Evolutionary conservation across 2,113 vertebrate species (phyloP).

Genomic region (Xiphophorus hellerii): DNA sequence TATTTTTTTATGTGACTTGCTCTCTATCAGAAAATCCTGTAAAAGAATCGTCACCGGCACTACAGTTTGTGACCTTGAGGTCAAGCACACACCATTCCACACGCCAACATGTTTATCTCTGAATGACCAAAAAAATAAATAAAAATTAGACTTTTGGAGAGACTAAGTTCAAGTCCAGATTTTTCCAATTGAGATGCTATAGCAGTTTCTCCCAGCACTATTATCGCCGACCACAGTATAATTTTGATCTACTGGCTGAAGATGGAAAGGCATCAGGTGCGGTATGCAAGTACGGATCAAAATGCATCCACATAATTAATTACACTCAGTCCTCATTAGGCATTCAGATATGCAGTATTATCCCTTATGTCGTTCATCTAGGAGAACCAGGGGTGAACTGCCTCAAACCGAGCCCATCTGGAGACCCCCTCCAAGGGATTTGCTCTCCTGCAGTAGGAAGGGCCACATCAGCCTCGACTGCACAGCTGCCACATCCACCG

Average conservation of each 20-base stretch:
- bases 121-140: too few species aligned
- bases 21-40: too few species aligned
- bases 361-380: slow-evolving; percentile 62
- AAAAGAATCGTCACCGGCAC: too few species aligned
- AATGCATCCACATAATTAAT: slow-evolving; percentile 66
- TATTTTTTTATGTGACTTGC: too few species aligned
- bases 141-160: too few species aligned
- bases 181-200: too few species aligned
- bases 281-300: slow-evolving; percentile 50
- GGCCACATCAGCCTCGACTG: slow-evolving; percentile 56
- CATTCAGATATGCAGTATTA: slow-evolving; percentile 69
- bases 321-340: slow-evolving; percentile 55
- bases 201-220: not conserved
- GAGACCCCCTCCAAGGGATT: slow-evolving; percentile 69
- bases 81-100: too few species aligned
- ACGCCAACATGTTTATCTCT: too few species aligned
- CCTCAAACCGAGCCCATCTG: slow-evolving; percentile 77
- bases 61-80: too few species aligned
- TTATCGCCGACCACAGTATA: not conserved
- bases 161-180: too few species aligned
- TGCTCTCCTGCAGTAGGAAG: slow-evolving; percentile 64
- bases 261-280: slow-evolving; percentile 16
- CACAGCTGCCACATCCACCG: slow-evolving; percentile 70
- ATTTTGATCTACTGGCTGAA: not conserved
- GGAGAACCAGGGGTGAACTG: slow-evolving; percentile 61